phyloP scores from a whole-genome alignment of 2,888 invertebrate species.

The Aspidiotus rigidus region DNA sequence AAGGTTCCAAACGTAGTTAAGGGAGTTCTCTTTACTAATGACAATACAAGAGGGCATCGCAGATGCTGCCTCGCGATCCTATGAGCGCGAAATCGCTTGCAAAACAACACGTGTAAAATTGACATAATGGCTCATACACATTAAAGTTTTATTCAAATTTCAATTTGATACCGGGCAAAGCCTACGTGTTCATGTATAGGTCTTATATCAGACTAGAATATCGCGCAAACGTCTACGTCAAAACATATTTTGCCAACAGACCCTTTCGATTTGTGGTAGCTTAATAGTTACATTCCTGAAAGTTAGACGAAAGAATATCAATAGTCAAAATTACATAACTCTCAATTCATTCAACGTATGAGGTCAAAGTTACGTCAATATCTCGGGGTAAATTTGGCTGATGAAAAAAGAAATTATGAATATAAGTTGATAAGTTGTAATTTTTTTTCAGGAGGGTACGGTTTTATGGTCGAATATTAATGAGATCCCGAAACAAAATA shows the following conservation, averaged over 20 bases:
- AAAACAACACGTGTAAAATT: conserved; percentile 32
- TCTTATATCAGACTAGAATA: conserved; percentile 12
- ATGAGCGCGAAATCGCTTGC: not conserved
- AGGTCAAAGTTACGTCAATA: no score
- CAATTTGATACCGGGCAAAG: conserved; percentile 26
- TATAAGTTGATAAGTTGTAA: no score
- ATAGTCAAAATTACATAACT: no score
- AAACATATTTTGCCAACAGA: not conserved
- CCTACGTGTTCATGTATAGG: conserved; percentile 26
- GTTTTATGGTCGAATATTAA: no score
- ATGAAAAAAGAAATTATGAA: no score
- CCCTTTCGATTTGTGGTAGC: no score
- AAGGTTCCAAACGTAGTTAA: conserved; percentile 24
- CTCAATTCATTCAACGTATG: no score
- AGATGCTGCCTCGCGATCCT: conserved; percentile 19
- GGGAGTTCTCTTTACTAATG: conserved; percentile 25
- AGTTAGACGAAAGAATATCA: no score
- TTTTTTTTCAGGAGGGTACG: no score
- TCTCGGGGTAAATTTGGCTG: no score
- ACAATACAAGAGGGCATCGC: conserved; percentile 31
- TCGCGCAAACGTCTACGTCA: conserved; percentile 15
- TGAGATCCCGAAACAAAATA: no score
- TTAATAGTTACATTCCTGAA: no score
- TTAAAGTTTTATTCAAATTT: conserved; percentile 31
- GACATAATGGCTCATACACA: conserved; percentile 33